These are phyloP conservation scores for Neoaliturus tenellus DNA, from an alignment of 2,888 invertebrate species.

Conservation along the genomic window DNA sequence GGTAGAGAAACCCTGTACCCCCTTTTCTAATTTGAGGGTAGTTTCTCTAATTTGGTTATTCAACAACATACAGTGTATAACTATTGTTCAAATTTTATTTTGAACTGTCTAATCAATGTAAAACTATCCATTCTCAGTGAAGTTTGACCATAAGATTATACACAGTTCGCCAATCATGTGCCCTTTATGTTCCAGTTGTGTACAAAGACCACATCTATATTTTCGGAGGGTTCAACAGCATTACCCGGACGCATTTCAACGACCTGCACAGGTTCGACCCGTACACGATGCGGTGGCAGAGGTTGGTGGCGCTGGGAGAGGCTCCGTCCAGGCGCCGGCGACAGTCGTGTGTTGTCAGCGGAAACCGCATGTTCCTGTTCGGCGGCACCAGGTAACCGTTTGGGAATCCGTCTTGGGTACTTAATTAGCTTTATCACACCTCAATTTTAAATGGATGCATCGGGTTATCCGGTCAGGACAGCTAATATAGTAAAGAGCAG, in stretches of 20 bases:
- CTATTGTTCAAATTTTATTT: too few relatives aligned
- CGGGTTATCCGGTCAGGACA: too few relatives aligned
- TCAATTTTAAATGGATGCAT: slow-evolving; percentile 2
- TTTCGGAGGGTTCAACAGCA: slow-evolving; percentile 94
- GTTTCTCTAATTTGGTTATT: too few relatives aligned
- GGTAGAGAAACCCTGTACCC: too few relatives aligned
- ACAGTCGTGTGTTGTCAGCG: slow-evolving; percentile 88
- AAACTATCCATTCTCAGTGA: too few relatives aligned
- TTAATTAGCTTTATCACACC: slow-evolving; percentile 32
- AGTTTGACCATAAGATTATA: too few relatives aligned
- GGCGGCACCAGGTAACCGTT: slow-evolving; percentile 95
- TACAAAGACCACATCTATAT: slow-evolving; percentile 87
- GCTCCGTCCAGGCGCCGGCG: slow-evolving; percentile 81
- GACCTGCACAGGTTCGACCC: slow-evolving; percentile 87
- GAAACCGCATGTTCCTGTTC: slow-evolving; percentile 86
- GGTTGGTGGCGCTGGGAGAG: slow-evolving; percentile 76
- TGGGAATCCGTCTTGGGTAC: slow-evolving; percentile 27
- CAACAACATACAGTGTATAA: too few relatives aligned
- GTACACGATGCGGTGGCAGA: slow-evolving; percentile 78
- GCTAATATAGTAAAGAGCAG: too few relatives aligned
- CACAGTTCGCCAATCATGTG: too few relatives aligned
- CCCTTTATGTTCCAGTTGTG: slow-evolving; percentile 79
- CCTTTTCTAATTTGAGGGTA: too few relatives aligned
- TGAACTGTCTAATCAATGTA: too few relatives aligned
- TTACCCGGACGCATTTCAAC: slow-evolving; percentile 85